These are phyloP conservation scores for Coreius guichenoti DNA, from an alignment of 2,797 vertebrate genomes.

Conservation along the genomic window DNA sequence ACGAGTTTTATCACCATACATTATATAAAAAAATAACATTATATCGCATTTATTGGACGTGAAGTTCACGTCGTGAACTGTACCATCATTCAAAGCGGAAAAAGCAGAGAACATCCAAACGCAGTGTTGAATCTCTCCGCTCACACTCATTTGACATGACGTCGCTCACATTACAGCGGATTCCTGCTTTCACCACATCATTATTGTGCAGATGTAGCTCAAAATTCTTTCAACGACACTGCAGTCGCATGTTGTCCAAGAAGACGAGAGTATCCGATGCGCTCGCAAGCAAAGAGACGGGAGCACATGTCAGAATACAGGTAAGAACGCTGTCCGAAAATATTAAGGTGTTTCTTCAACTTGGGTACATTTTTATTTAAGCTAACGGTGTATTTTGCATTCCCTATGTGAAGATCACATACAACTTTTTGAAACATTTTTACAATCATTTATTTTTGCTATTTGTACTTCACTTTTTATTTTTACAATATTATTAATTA, in stretches of 20 bases:
- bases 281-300: conserved; percentile 44
- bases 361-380: neutral
- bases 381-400: neutral
- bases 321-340: conserved; percentile 31
- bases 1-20: neutral
- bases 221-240: conserved; percentile 5
- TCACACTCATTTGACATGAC: neutral
- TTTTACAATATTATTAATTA: too few species aligned
- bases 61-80: neutral
- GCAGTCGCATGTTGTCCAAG: conserved; percentile 35
- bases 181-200: conserved; percentile 6
- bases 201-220: neutral
- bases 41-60: neutral
- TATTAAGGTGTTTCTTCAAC: neutral
- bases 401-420: too few species aligned
- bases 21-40: neutral
- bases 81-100: neutral
- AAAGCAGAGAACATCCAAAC: neutral
- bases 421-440: neutral
- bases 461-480: neutral
- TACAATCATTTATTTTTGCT: neutral
- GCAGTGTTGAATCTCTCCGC: neutral
- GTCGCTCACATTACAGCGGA: neutral
- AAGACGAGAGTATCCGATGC: conserved; percentile 55
- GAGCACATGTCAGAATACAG: conserved; percentile 58